These are phyloP conservation scores for Euplagia quadripunctaria DNA, from an alignment of 2,888 invertebrate genomes.

Conservation along the genomic window DNA sequence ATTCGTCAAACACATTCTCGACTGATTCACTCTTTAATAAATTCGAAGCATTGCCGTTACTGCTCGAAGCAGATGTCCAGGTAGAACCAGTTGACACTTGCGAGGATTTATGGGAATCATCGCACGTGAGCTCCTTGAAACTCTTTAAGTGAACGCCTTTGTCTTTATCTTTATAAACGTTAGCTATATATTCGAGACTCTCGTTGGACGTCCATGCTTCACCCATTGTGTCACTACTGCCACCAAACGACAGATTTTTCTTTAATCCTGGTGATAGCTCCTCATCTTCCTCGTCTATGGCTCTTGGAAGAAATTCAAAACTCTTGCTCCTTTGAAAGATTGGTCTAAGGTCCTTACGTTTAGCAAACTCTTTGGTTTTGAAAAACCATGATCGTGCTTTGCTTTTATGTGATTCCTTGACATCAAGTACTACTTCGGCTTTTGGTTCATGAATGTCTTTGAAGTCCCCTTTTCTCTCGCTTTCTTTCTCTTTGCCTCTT, in stretches of 20 bases:
- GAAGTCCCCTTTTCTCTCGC: conserved; percentile 52
- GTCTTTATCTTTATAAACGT: conserved; percentile 75
- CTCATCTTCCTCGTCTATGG: conserved; percentile 68
- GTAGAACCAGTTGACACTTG: conserved; percentile 72
- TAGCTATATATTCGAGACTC: conserved; percentile 75
- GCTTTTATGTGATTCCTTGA: conserved; percentile 70
- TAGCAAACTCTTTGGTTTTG: conserved; percentile 71
- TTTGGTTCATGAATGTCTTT: conserved; percentile 22
- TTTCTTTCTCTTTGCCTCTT: conserved; percentile 73
- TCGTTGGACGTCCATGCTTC: conserved; percentile 77
- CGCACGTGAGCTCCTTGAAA: conserved; percentile 70
- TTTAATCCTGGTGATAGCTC: conserved; percentile 49
- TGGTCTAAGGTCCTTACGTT: conserved; percentile 61
- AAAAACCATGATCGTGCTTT: conserved; percentile 82
- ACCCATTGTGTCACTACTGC: conserved; percentile 73
- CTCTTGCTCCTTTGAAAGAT: conserved; percentile 80
- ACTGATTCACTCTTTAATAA: conserved; percentile 76
- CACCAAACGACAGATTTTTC: conserved; percentile 69
- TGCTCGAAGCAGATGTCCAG: conserved; percentile 73
- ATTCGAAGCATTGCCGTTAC: conserved; percentile 65
- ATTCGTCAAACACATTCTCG: conserved; percentile 75
- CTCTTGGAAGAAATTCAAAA: conserved; percentile 80
- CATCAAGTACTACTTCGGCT: conserved; percentile 44
- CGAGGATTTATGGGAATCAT: conserved; percentile 62
- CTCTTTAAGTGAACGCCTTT: conserved; percentile 76